These are phyloP conservation scores for Ovis canadensis DNA, from an alignment of 2,113 vertebrate genomes.

Conservation along the genomic window DNA sequence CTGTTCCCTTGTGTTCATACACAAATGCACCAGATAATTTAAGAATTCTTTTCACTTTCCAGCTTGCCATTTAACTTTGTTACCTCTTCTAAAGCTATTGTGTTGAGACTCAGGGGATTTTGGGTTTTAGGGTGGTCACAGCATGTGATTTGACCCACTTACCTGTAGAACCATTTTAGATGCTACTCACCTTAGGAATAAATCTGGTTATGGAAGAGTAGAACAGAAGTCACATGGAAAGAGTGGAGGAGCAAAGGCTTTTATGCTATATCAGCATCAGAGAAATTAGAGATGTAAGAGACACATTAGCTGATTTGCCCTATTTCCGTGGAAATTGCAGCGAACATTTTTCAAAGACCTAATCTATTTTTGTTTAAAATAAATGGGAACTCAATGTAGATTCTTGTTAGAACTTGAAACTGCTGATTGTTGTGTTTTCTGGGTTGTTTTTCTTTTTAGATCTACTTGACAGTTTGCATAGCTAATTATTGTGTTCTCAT, in stretches of 20 bases:
- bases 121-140: not conserved
- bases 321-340: constrained; percentile 56
- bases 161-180: not conserved
- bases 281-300: constrained; percentile 17
- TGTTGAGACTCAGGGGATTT: not conserved
- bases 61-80: not conserved
- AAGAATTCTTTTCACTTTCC: not conserved
- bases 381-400: constrained; percentile 33
- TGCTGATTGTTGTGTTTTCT: constrained; percentile 45
- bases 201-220: not conserved
- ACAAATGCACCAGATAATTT: not conserved
- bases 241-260: not conserved
- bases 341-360: constrained; percentile 45
- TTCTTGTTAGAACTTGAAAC: constrained; percentile 42
- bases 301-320: constrained; percentile 17
- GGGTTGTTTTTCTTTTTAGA: constrained; percentile 48
- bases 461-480: constrained; percentile 66
- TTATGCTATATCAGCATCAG: not conserved
- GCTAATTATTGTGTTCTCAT: constrained; percentile 61
- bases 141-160: not conserved
- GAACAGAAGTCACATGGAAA: constrained; percentile 44
- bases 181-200: not conserved
- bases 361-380: constrained; percentile 58
- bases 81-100: not conserved
- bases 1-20: not conserved